Conservation (phyloP, 2,797 vertebrate species). For the Cetoscarus ocellatus region DNA sequence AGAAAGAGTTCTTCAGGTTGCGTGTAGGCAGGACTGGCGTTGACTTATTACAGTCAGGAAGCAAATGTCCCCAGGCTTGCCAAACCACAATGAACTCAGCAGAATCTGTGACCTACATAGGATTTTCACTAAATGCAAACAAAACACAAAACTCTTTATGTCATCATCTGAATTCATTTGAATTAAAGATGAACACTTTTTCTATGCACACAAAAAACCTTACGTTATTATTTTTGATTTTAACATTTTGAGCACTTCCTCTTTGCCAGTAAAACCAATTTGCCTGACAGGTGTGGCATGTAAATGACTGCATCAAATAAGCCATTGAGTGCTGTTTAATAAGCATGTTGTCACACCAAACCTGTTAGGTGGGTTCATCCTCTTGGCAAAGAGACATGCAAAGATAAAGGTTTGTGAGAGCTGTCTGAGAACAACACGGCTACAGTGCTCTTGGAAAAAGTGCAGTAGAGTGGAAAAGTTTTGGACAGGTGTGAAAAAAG, state of each 20-base stretch:
- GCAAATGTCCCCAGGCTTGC: not conserved
- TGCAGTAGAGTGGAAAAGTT: too few relatives aligned
- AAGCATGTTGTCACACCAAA: not conserved
- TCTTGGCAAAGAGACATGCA: not conserved
- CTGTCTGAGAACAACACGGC: too few relatives aligned
- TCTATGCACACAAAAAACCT: not conserved
- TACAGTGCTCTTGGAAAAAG: not conserved
- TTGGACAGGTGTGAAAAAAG: too few relatives aligned
- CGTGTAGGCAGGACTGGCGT: not conserved
- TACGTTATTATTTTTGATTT: not conserved
- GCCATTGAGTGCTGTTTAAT: not conserved
- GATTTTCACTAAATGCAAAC: not conserved
- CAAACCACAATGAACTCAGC: slow-evolving; percentile 15
- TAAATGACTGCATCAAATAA: not conserved
- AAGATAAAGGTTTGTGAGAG: not conserved
- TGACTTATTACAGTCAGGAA: not conserved
- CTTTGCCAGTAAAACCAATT: not conserved
- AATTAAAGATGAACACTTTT: not conserved
- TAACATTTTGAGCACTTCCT: not conserved
- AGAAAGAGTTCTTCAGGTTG: too few relatives aligned
- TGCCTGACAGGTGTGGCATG: not conserved
- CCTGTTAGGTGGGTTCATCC: not conserved
- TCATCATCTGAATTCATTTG: too few relatives aligned
- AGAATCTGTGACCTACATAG: not conserved
- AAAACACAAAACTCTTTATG: not conserved